Base-by-base conservation (phyloP, 1,140 invertebrate genomes). In the Asbolus verrucosus region DNA sequence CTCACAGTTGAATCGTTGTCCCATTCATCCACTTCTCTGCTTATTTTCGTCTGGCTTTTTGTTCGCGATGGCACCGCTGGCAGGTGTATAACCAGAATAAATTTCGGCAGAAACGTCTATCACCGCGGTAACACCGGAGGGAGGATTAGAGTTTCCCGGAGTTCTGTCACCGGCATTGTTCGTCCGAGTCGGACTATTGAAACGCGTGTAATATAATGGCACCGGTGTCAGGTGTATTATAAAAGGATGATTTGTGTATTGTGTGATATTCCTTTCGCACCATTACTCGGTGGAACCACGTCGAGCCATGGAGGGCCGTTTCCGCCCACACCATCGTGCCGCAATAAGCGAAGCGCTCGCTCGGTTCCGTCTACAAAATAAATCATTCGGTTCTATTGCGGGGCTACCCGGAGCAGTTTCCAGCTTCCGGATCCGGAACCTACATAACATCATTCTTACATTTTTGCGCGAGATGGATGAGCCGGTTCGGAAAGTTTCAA, bases 241-340 rank as follows among this genome's bases (percentile, higher is more conserved):
- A 30, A 54, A 54, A 54, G 46, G 21, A 54, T 54, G 46, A 54
- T 54, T 54, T 54, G 46, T 54, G 46, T 54, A 54, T 54, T 54
- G 46, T 54, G 21, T 54, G 27, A 54, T 54, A 54, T 54, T 54
- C 46, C 46, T 30, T 30, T 54, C 46, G 46, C 46, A 16, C 46
- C 46, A 54, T 54, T 54, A 54, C 46, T 31, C 46, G 46, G 46
- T 6, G 3, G 21, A 21, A 30, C 19, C 46, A 54, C 46, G 46
- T 6, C 6, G 21, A 21, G 14, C 19, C 46, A 54, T 21, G 46
- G 27, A 54, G 46, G 46, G 46, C 46, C 46, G 46, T 27, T 54
- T 54, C 46, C 46, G 46, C 46, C 46, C 46, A 30, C 21, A 21
- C 46, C 18, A 54, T 6, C 46, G 46, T 11, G 27, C 46, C 46